A percentile compares a stretch with the other conserved stretches of the same genome.
Evolutionary conservation across 1,140 invertebrate genomes (phyloP).

Genomic region (Zeugodacus cucurbitae): DNA sequence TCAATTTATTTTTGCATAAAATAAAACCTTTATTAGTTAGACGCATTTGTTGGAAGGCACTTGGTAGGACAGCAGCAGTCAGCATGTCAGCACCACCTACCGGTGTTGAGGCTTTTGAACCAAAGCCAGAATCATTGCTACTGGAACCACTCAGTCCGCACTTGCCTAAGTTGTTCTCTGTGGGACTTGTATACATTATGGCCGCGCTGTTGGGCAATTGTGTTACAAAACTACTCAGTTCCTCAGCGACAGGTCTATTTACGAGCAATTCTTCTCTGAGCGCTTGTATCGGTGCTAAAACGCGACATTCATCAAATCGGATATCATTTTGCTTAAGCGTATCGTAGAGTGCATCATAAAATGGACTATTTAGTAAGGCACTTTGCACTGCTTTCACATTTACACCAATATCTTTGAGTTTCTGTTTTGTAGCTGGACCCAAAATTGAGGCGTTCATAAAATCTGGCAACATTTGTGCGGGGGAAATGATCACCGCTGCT

Average conservation of each 20-base stretch:
- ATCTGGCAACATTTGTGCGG: constrained; percentile 45
- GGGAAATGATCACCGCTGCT: constrained; percentile 51
- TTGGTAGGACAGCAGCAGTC: constrained; percentile 45
- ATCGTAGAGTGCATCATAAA: constrained; percentile 70
- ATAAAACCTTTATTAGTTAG: constrained; percentile 43
- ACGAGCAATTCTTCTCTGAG: constrained; percentile 69
- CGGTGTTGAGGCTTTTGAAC: constrained; percentile 62
- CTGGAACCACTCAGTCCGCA: constrained; percentile 49
- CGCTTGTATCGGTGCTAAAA: constrained; percentile 69
- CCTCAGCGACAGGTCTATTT: constrained; percentile 69
- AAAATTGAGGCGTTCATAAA: constrained; percentile 59
- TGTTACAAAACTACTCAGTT: constrained; percentile 69
- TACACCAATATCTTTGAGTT: constrained; percentile 68
- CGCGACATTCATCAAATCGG: constrained; percentile 67
- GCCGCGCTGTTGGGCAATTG: constrained; percentile 59
- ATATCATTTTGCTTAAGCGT: constrained; percentile 69
- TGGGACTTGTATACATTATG: neutral
- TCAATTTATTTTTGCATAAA: neutral
- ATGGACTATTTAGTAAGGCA: constrained; percentile 70
- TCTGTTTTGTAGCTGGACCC: constrained; percentile 67
- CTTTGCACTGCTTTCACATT: constrained; percentile 69
- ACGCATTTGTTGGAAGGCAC: constrained; percentile 57
- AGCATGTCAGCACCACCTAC: constrained; percentile 44
- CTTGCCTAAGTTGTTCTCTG: constrained; percentile 43
- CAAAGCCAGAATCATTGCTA: constrained; percentile 63